A percentile compares a stretch with the other conserved stretches of the same genome.
phyloP scores from a whole-genome alignment of 2,113 vertebrate species.

The Theristicus caerulescens region DNA sequence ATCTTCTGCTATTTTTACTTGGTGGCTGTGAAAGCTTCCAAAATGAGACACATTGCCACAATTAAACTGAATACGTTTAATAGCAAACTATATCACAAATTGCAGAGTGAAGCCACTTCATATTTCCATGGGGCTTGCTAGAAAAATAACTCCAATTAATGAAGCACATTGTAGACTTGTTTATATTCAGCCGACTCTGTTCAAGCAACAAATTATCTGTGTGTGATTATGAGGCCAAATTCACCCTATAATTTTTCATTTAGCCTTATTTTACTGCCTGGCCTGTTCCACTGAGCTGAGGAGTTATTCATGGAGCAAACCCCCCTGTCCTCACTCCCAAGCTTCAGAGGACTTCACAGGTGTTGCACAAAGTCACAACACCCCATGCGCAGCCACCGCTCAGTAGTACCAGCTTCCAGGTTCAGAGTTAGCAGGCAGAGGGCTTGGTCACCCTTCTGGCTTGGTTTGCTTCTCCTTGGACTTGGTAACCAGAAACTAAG shows the following conservation, averaged over 20 bases:
- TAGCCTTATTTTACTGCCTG: constrained; percentile 38
- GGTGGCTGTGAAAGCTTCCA: constrained; percentile 45
- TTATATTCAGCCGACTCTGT: constrained; percentile 34
- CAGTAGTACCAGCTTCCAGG: background rate
- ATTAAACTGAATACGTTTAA: constrained; percentile 12
- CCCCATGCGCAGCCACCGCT: background rate
- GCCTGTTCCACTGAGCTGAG: background rate
- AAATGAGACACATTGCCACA: background rate
- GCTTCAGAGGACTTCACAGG: background rate
- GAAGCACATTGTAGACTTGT: constrained; percentile 38
- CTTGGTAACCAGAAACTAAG: background rate
- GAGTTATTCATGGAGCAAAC: background rate
- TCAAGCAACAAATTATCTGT: constrained; percentile 49
- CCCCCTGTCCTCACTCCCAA: background rate
- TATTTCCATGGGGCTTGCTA: constrained; percentile 29
- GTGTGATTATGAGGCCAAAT: constrained; percentile 43
- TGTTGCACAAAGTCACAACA: background rate
- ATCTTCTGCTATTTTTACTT: constrained; percentile 39
- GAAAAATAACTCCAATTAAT: constrained; percentile 60
- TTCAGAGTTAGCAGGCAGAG: background rate
- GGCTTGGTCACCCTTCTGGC: background rate
- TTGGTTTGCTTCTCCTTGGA: background rate
- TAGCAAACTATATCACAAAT: background rate
- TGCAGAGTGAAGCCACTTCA: constrained; percentile 51
- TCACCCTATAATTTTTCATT: constrained; percentile 56